Evolutionary conservation across 2,113 vertebrate genomes (phyloP), one percentile per base, ranked within the genome.

Genomic region (Falcunculus frontatus): DNA sequence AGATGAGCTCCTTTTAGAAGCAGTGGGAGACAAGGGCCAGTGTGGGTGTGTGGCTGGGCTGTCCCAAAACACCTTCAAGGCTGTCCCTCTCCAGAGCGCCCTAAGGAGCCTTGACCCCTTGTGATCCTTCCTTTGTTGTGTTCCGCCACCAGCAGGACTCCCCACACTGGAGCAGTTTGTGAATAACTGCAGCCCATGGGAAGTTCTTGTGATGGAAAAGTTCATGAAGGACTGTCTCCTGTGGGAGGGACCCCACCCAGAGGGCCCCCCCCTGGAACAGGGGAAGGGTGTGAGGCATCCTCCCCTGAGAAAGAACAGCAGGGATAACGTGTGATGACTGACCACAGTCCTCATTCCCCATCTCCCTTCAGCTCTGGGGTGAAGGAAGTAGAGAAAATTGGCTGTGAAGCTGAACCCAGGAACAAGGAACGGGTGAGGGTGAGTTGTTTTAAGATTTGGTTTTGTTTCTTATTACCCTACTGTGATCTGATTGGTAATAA

Each of bases 41-140:
- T 25, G 53, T 0, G 0, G 29, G 23, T 29, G 55, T 11, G 13
- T 74, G 55, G 11, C 18, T 57, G 52, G 35, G 9, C 21, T 18
- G 4, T 46, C 8, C 11, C 37, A 14, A 6, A 29, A 7, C 13
- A 44, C 11, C 13, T 49, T n/a, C 37, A 62, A 57, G 13, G 13
- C 32, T 75, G 52, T 10, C 0, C 44, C 3, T 72, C 39, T 73
- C 35, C 35, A 59, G 13, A 19, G 29, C 57, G 42, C 7, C 16
- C 46, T 49, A 57, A 70, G 32, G 19, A 91, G 10, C 56, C 37
- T 57, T 67, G 23, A 18, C 13, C 90, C 6, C 23, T 32, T 53
- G 15, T 67, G 13, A 11, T 37, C 12, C 56, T 82, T 70, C 56
- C 50, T 63, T 90, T 17, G 18, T 11, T 26, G 20, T 10, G 17